Evolutionary conservation across 1,140 invertebrate species (phyloP), one percentile per base, ranked within the genome.

Genomic region (Platorchestia sp.): DNA sequence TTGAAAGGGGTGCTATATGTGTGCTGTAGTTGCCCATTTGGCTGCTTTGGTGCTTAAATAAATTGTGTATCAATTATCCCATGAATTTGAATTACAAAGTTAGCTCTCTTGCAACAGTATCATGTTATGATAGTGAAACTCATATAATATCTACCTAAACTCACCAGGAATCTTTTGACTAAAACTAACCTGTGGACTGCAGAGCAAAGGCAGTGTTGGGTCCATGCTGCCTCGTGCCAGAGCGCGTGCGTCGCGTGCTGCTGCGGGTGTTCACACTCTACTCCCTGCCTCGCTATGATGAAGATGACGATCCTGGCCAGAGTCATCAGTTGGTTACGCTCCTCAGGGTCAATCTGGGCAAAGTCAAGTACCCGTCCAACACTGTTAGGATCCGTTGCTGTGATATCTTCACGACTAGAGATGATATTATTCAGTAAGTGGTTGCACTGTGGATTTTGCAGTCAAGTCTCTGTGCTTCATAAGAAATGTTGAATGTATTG

Each of bases 341-440:
- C 96, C 96, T 97, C n/a, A 96, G 97, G 96, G 97, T 97, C 7
- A 97, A 97, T 95, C 97, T 97, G 59, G 97, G 97, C 7, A 97
- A 97, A 95, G 96, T 97, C 95, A 97, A 97, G 51, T 98, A 97
- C 96, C 97, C 97, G 42, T 89, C 95, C 0, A 97, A 97, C 96
- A 97, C 96, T 16, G 97, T 97, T n/a, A 93, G 91, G 45, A 97
- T 97, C 51, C 97, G 97, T 96, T 95, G 96, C 43, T 97, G 96
- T 40, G 95, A 96, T 36, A 97, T 98, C 44, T 98, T 97, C 96
- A 53, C 95, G 42, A 96, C 96, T 45, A 97, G 97, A 96, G 97
- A 97, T 40, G 97, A 97, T 95, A 96, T 98, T 10, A 96, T 97
- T 44, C 97, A 97, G 97, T 97, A 96, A 95, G 96, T 95, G 44